Conservation (phyloP, 1,140 invertebrate genomes). For the Drosophila parabipectinata region DNA sequence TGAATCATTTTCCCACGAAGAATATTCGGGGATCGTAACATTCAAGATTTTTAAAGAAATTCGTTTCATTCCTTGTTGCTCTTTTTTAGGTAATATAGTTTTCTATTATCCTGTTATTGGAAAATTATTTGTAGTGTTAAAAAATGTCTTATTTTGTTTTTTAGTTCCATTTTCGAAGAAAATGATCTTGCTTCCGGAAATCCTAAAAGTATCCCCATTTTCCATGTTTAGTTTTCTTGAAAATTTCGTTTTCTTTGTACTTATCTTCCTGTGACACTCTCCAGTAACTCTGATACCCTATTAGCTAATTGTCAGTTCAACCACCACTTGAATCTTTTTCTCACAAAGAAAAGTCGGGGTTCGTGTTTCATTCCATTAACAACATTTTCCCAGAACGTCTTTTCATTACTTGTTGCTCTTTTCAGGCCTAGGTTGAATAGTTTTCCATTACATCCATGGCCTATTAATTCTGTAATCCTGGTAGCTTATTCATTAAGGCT, state of each 20-base stretch:
- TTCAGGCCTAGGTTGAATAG: background rate
- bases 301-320: constrained; percentile 27
- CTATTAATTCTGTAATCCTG: constrained; percentile 19
- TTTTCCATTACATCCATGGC: too few species aligned
- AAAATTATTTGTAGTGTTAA: too few species aligned
- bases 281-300: constrained; percentile 27
- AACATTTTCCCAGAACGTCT: constrained; percentile 2
- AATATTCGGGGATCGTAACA: background rate
- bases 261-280: background rate
- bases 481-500: constrained; percentile 1
- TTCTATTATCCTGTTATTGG: background rate
- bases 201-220: too few species aligned
- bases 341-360: constrained; percentile 9
- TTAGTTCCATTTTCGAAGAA: too few species aligned
- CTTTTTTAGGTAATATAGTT: background rate
- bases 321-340: constrained; percentile 49
- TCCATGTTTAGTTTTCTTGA: background rate
- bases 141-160: too few species aligned
- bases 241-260: background rate
- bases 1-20: constrained; percentile 44
- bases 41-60: constrained; percentile 2
- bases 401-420: background rate
- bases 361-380: background rate
- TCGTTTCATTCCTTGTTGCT: background rate
- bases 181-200: too few species aligned